These are phyloP conservation scores for Camponotus pennsylvanicus DNA, from an alignment of 1,140 invertebrate species.

Conservation along the genomic window DNA sequence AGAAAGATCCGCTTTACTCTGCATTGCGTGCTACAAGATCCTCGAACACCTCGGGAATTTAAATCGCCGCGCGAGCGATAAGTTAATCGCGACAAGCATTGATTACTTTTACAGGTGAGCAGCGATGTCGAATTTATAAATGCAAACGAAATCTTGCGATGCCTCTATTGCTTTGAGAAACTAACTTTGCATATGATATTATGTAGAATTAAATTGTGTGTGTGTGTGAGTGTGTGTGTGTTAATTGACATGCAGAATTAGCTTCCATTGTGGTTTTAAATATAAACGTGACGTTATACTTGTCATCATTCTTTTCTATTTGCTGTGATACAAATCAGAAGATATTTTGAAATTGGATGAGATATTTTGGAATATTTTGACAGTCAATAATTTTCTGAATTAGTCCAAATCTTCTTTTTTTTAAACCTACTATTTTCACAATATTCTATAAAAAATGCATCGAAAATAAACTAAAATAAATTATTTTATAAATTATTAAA, in stretches of 20 bases:
- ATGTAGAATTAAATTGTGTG: not conserved
- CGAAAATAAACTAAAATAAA: not conserved
- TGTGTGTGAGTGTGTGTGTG: too few relatives aligned
- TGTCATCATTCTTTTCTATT: not conserved
- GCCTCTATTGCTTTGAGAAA: not conserved
- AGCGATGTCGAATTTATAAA: not conserved
- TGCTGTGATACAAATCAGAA: not conserved
- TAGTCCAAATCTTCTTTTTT: not conserved
- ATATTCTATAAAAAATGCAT: not conserved
- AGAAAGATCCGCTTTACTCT: not conserved
- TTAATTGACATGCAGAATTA: too few relatives aligned
- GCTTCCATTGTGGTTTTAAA: too few relatives aligned
- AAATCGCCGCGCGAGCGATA: conserved; percentile 19
- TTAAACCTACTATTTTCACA: not conserved
- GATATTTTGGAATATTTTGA: too few relatives aligned
- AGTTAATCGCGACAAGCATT: conserved; percentile 27
- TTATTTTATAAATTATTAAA: too few relatives aligned
- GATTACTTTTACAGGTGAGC: conserved; percentile 34
- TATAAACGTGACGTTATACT: not conserved
- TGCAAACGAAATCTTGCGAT: not conserved
- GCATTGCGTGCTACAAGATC: not conserved
- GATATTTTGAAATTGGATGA: not conserved
- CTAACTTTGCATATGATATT: not conserved
- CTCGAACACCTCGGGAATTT: not conserved
- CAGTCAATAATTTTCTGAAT: too few relatives aligned